Percentiles rank a stretch among this genome's conserved stretches.
These are phyloP conservation scores for Aspidoscelis tigris DNA, from an alignment of 2,113 vertebrate species.

Conservation along the genomic window DNA sequence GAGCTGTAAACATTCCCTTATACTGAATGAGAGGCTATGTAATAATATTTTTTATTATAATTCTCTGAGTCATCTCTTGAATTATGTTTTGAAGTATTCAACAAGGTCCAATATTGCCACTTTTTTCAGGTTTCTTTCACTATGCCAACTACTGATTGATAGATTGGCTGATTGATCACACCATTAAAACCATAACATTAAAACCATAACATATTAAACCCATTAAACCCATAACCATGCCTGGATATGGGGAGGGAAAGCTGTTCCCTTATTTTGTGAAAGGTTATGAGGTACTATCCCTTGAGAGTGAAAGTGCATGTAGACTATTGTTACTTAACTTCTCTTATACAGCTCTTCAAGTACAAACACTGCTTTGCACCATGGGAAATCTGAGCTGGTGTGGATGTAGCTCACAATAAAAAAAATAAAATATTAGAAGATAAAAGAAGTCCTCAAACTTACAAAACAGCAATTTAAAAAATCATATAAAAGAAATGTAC, in stretches of 20 bases:
- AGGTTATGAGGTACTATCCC: neutral
- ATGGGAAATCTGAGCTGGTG: neutral
- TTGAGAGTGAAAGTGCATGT: neutral
- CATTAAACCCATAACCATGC: too few species aligned
- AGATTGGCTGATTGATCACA: too few species aligned
- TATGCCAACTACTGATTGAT: neutral
- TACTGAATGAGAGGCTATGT: neutral
- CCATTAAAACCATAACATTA: too few species aligned
- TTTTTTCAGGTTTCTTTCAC: neutral
- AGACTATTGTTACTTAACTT: neutral
- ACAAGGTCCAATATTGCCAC: neutral
- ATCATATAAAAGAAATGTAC: too few species aligned
- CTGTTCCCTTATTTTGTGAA: too few species aligned
- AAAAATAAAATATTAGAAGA: too few species aligned
- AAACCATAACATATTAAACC: too few species aligned
- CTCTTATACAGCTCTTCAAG: neutral
- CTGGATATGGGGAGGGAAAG: too few species aligned
- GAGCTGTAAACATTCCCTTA: neutral
- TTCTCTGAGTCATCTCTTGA: neutral
- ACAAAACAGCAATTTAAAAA: too few species aligned
- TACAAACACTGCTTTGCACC: neutral
- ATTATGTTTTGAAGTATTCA: neutral
- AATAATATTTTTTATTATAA: neutral
- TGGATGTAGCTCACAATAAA: too few species aligned
- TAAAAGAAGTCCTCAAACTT: too few species aligned